These are phyloP conservation scores for Sceloporus tristichus DNA, from an alignment of 2,113 vertebrate species.

Conservation along the genomic window DNA sequence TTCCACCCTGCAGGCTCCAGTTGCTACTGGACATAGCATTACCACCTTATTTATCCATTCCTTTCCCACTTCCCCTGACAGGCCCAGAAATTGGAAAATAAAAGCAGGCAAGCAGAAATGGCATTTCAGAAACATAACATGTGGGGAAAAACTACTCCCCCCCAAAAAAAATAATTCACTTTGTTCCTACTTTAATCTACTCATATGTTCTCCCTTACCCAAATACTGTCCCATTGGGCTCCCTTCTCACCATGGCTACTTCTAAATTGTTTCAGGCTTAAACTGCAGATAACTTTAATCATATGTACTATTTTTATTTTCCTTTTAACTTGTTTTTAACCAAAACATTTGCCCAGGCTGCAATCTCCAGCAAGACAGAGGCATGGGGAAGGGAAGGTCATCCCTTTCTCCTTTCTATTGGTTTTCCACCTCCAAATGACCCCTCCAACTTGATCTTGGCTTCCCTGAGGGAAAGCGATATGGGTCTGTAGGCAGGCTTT, in stretches of 20 bases:
- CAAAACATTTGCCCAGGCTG: background rate
- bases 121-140: too few species aligned
- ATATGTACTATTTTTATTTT: background rate
- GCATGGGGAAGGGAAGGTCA: background rate
- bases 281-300: background rate
- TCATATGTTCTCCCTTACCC: too few species aligned
- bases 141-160: background rate
- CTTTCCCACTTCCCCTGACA: too few species aligned
- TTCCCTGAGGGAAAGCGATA: background rate
- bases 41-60: too few species aligned
- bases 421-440: background rate
- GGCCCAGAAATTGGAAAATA: too few species aligned
- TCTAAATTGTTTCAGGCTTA: background rate
- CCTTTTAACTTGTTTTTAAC: constrained; percentile 6
- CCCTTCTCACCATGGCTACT: background rate
- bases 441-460: background rate
- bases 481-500: background rate
- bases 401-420: background rate
- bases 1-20: too few species aligned
- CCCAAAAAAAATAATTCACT: background rate
- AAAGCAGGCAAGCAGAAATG: too few species aligned
- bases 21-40: too few species aligned
- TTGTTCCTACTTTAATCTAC: background rate
- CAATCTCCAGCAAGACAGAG: background rate
- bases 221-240: background rate